Conservation (phyloP, 2,113 vertebrate genomes). For the Mungos mungo region DNA sequence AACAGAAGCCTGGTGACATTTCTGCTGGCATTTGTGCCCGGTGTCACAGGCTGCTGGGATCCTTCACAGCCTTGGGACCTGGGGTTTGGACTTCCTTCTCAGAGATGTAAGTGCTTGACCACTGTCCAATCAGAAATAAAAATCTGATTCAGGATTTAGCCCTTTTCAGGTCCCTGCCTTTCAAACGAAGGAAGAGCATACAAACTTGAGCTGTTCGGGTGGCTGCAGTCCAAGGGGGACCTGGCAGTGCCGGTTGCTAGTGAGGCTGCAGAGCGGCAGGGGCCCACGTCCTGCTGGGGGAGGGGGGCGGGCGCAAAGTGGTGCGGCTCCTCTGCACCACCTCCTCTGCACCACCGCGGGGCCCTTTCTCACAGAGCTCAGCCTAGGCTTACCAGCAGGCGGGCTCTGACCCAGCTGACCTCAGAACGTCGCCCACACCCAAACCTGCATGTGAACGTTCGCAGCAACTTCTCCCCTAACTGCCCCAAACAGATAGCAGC, state of each 20-base stretch:
- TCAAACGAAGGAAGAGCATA: background rate
- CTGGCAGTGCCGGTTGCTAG: background rate
- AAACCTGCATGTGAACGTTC: background rate
- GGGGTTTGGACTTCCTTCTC: background rate
- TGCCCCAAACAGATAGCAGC: background rate
- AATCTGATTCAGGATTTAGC: background rate
- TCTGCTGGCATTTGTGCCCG: background rate
- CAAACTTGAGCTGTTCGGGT: background rate
- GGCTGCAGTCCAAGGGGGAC: background rate
- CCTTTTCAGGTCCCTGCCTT: background rate
- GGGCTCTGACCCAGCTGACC: background rate
- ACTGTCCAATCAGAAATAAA: background rate
- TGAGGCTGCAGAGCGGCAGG: background rate
- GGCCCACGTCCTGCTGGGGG: background rate
- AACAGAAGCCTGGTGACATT: background rate
- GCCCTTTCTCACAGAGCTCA: conserved; percentile 14
- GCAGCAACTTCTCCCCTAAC: background rate
- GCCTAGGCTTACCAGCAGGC: background rate
- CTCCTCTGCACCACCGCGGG: background rate
- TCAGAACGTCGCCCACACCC: background rate
- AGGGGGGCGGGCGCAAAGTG: background rate
- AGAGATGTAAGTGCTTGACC: background rate
- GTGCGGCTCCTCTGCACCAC: background rate
- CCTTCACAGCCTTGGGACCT: background rate
- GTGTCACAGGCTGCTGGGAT: background rate